Conservation (phyloP, 2,888 invertebrate species). For the Caenorhabditis japonica region DNA sequence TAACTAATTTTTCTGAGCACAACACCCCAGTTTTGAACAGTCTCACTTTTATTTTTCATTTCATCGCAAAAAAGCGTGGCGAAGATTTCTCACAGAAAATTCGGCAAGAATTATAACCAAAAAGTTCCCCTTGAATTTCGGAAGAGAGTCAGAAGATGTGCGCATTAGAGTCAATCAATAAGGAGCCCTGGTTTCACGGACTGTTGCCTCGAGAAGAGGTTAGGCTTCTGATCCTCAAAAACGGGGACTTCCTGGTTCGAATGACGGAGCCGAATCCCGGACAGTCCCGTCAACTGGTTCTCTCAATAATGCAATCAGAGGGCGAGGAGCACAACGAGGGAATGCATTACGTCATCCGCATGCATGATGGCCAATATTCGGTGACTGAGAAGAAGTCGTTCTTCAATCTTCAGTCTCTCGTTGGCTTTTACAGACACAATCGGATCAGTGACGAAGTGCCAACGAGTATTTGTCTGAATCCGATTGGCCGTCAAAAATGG, state of each 20-base stretch:
- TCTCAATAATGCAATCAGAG: conserved; percentile 54
- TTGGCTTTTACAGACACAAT: not conserved
- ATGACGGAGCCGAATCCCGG: conserved; percentile 57
- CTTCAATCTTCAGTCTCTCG: conserved; percentile 9
- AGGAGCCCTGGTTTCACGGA: conserved; percentile 34
- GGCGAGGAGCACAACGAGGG: conserved; percentile 26
- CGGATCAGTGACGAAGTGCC: too few species aligned
- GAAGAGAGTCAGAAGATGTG: conserved; percentile 13
- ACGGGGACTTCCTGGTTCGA: conserved; percentile 65
- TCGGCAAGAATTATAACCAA: not conserved
- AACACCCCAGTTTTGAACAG: too few species aligned
- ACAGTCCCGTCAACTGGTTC: conserved; percentile 46
- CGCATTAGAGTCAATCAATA: conserved; percentile 4
- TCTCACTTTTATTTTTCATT: too few species aligned
- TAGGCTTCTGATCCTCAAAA: conserved; percentile 44
- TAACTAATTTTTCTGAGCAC: too few species aligned
- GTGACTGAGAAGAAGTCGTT: conserved; percentile 23
- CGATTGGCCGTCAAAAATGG: conserved; percentile 62
- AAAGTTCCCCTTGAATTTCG: not conserved
- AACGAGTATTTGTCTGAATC: conserved; percentile 10
- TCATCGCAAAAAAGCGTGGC: too few species aligned
- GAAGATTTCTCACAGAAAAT: not conserved
- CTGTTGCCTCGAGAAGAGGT: conserved; percentile 39
- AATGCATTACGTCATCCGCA: conserved; percentile 32
- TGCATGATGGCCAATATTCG: conserved; percentile 14